Base-by-base conservation (phyloP, 2,888 invertebrate genomes). In the Creontiades dilutus region DNA sequence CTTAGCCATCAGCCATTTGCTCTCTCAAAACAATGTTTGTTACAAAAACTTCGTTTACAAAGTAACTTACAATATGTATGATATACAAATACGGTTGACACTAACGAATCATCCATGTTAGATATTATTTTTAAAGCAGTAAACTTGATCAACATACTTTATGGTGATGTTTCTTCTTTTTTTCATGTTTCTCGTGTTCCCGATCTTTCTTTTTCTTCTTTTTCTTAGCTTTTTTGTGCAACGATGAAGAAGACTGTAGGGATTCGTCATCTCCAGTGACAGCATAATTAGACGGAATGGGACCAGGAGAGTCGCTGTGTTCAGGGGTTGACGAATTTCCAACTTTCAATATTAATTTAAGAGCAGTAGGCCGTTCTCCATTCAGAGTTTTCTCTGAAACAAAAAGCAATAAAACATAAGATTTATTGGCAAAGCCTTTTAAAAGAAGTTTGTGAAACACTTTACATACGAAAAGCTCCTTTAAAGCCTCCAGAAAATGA, bases 291-390 rank as follows among this genome's bases (percentile, higher is more conserved):
- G 92, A 91, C 19, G 92, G 91, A 19, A 91, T 90, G 37, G 93
- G 92, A 52, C 93, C 93, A n/a, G 94, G 94, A 9, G 94, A 94
- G 92, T 94, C 94, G 82, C 93, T 93, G 78, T 92, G 92, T 92
- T 96, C 96, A 0, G 96, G 96, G 11, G 96, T 96, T 23, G 95
- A 95, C 92, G 94, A 95, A 90, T 94, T 95, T 47, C 96, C 96
- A 37, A 96, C 96, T 94, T 96, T 96, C 48, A 96, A 93, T 90
- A 96, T 96, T 87, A 96, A 93, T 92, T 96, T 96, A 48, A 96
- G 93, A 78, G 95, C 95, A 78, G 94, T 94, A 90, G 95, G 91
- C 28, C 90, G 37, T 23, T 91, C 91, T 55, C 86, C 90, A 52
- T 82, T 78, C 7, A 90, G 52, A n/a, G 52, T 19, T 52, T 90